These are phyloP conservation scores for Pseudoatta argentina DNA, from an alignment of 1,140 invertebrate genomes.

Conservation along the genomic window DNA sequence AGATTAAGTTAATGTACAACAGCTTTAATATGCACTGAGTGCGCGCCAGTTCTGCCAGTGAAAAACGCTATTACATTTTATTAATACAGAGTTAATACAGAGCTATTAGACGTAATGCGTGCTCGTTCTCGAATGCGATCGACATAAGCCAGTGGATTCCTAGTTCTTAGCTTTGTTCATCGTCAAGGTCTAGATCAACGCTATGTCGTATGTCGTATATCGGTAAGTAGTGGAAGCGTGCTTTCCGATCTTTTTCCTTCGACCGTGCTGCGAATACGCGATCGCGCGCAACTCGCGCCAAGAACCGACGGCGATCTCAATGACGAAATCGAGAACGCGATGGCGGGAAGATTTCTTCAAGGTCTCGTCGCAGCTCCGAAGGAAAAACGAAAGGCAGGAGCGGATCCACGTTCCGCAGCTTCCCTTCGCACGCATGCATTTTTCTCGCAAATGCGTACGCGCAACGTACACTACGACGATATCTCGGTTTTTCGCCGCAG, in stretches of 20 bases:
- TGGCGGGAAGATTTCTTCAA: constrained; percentile 84
- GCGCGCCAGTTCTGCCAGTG: no score
- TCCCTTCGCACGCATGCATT: constrained; percentile 33
- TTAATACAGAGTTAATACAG: no score
- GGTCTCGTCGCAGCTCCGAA: constrained; percentile 78
- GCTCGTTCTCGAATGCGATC: background rate
- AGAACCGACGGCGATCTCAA: constrained; percentile 67
- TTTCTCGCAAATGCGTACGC: constrained; percentile 30
- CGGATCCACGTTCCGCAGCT: constrained; percentile 27
- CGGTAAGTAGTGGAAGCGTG: constrained; percentile 31
- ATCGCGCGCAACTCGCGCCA: constrained; percentile 16
- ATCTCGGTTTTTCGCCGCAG: constrained; percentile 63
- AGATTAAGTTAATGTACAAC: no score
- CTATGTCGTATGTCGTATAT: background rate
- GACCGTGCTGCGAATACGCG: constrained; percentile 23
- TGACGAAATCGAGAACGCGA: constrained; percentile 84
- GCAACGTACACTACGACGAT: constrained; percentile 13
- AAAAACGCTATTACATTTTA: no score
- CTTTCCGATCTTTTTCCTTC: constrained; percentile 52
- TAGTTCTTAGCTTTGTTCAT: constrained; percentile 38
- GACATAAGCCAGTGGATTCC: background rate
- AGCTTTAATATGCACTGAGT: no score
- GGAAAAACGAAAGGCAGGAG: constrained; percentile 85
- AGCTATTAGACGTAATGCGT: background rate
- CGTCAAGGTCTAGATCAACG: constrained; percentile 59